Base-by-base conservation (phyloP, 2,113 vertebrate genomes). In the Microtus richardsoni region DNA sequence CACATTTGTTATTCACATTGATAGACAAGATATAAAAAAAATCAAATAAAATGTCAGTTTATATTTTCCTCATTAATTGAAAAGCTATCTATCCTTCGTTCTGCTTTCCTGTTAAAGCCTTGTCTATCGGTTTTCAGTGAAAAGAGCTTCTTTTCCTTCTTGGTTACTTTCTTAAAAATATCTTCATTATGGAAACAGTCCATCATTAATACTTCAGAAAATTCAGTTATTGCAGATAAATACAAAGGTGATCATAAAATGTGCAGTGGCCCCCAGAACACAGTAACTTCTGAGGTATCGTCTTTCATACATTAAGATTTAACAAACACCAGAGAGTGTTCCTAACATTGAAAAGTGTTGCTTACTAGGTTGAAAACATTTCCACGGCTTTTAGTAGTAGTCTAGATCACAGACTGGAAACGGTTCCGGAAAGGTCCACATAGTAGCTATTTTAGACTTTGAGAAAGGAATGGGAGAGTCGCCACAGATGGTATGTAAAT, bases 11-110 rank as follows among this genome's bases (percentile, higher is more conserved):
- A 19, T 3, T 47, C 70, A 64, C 60, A 19, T 36, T 28, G 36
- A 28, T 17, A 54, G 68, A 78, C 17, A 86, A 14, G 87, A 84
- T 47, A 26, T 83, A 71, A 83, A 73, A 86, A n/a, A 1, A 22
- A 60, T 0, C 54, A 58, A 68, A 68, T 74, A 39, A 0, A 24
- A 77, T 62, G 52, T 28, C 58, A 70, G 89, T 41, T 52, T 41
- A 7, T 87, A 58, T 62, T 95, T 93, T 80, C 74, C 62, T 94
- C n/a, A 26, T 44, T 68, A 54, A 21, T 87, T 78, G 95, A 95
- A 96, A 91, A 97, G 85, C 49, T 66, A 71, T 7, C 49, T 66
- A 71, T 7, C 17, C 92, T 82, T 66, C 44, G 17, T 80, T 60
- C 89, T 91, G 41, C 91, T 95, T 94, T 75, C 54, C 58, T 47